Conservation (phyloP, 2,113 vertebrate species). For the Eurystomus gularis region DNA sequence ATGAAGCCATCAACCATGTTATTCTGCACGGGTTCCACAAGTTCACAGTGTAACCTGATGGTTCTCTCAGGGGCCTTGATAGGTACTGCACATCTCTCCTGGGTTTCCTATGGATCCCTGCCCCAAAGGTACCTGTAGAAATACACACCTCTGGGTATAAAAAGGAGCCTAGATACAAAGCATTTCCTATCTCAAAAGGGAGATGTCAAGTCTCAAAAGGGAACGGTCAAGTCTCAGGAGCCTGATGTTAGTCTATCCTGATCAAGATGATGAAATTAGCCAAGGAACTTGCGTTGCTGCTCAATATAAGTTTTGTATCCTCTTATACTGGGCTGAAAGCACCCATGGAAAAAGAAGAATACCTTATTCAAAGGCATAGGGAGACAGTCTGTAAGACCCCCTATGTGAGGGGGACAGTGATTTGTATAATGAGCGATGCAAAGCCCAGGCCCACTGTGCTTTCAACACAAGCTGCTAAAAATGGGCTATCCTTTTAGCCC, state of each 20-base stretch:
- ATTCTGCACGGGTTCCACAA: not conserved
- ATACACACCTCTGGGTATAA: not conserved
- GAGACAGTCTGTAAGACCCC: not conserved
- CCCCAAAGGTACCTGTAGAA: not conserved
- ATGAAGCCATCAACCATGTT: not conserved
- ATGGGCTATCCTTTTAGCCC: not conserved
- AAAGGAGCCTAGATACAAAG: not conserved
- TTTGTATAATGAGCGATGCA: not conserved
- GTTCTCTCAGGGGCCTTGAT: not conserved
- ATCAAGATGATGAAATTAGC: not conserved
- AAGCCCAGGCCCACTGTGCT: not conserved
- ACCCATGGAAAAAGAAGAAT: not conserved
- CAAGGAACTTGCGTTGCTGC: not conserved
- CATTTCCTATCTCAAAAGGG: not conserved
- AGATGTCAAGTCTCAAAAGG: not conserved
- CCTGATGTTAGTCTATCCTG: not conserved
- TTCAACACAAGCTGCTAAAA: not conserved
- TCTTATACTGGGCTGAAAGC: not conserved
- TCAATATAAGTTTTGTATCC: not conserved
- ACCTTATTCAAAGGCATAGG: not conserved
- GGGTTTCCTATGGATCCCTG: not conserved
- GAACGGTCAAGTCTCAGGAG: not conserved
- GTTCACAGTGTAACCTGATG: not conserved
- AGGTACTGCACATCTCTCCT: not conserved
- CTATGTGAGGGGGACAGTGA: fast-evolving